Conservation (phyloP, 2,888 invertebrate genomes). For the Gastrophysa polygoni region DNA sequence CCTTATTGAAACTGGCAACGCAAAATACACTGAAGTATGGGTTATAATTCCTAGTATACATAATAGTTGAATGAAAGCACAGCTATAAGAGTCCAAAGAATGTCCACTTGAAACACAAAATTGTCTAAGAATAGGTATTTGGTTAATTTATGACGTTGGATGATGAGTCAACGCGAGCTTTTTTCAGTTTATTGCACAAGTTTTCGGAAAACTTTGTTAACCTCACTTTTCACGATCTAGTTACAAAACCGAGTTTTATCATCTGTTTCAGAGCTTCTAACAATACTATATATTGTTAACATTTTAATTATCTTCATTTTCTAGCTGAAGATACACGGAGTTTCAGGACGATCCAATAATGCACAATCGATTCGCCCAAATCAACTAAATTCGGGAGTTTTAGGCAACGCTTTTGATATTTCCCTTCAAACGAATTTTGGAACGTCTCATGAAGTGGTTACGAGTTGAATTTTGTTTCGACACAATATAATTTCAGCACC, state of each 20-base stretch:
- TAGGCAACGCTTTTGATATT: constrained; percentile 13
- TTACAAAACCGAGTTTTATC: constrained; percentile 36
- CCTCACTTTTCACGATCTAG: constrained; percentile 44
- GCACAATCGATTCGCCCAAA: background rate
- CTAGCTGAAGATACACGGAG: constrained; percentile 22
- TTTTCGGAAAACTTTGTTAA: constrained; percentile 35
- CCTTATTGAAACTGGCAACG: constrained; percentile 48
- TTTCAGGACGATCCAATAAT: constrained; percentile 9
- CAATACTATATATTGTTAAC: constrained; percentile 53
- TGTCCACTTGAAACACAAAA: constrained; percentile 13
- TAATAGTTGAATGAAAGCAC: constrained; percentile 41
- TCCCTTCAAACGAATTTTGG: constrained; percentile 32
- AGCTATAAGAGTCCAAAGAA: constrained; percentile 14
- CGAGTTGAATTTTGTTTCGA: constrained; percentile 1
- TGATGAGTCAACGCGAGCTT: constrained; percentile 23
- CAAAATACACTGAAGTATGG: constrained; percentile 43
- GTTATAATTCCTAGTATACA: constrained; percentile 49
- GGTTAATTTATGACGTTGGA: constrained; percentile 15
- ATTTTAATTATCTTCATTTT: constrained; percentile 57
- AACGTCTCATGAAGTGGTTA: constrained; percentile 30
- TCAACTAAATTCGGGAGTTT: background rate
- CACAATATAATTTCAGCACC: background rate
- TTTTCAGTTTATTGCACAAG: constrained; percentile 18
- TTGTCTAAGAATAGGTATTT: constrained; percentile 13
- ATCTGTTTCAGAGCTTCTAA: constrained; percentile 58